Evolutionary conservation across 2,797 vertebrate species (phyloP), one percentile per base, ranked within the genome.

Genomic region (Nannoperca australis): DNA sequence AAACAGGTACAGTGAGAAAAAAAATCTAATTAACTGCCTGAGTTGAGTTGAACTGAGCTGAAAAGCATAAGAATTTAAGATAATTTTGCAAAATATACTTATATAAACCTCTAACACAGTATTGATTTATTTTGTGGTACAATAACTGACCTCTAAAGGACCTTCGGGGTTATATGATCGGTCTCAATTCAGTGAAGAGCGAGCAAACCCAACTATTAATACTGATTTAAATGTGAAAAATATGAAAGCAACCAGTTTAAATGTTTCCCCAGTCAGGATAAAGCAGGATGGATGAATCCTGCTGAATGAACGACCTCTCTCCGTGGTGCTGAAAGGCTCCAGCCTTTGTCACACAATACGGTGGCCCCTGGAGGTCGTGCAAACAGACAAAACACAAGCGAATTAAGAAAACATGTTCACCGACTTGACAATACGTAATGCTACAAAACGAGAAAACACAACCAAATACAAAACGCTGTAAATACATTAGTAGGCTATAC

Each of bases 261-360:
- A 9, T 27, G 18, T 22, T 42, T 61, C 8, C 32, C 17, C 44
- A 38, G n/a, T 15, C 27, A 67, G 55, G 32, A 32, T 0, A 22
- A 56, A 50, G 50, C 8, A 20, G 22, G 42, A 22, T 40, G 13
- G 30, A n/a, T 62, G 50, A 6, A 14, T 17, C 3, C 15, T 22
- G 24, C 7, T 53, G 60, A 20, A 34, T 7, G 2, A 30, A 11
- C 1, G 12, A 20, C 7, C 71, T 34, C 82, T 90, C 36, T 55
- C 40, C 13, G 5, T 42, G 40, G 40, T 42, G 40, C 40, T 42
- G 40, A 42, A 42, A 42, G 40, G 8, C 47, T 5, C 11, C n/a
- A 34, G 24, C 68, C 13, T 40, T 11, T 40, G 38, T 40, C 38
- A 40, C 38, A 38, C 3, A 38, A 14, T 5, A 42, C 40, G 40